Conservation (phyloP, 2,113 vertebrate genomes). For the Neogobius melanostomus region DNA sequence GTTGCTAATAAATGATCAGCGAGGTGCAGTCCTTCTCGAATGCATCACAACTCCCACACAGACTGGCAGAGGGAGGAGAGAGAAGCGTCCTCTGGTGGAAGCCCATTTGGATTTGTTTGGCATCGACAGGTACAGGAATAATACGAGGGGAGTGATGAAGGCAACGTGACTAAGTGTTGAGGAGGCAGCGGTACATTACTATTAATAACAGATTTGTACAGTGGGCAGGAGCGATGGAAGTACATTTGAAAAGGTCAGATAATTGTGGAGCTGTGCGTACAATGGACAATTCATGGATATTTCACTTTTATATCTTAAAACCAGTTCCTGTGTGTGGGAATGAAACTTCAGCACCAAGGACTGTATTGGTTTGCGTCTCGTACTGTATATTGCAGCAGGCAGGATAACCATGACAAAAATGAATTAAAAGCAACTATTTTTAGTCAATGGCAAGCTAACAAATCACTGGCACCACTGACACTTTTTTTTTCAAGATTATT, state of each 20-base stretch:
- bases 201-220: conserved; percentile 11
- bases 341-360: too few species aligned
- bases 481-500: too few species aligned
- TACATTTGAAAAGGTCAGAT: background rate
- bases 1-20: conserved; percentile 44
- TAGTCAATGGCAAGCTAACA: too few species aligned
- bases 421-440: too few species aligned
- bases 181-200: conserved; percentile 9
- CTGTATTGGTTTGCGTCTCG: too few species aligned
- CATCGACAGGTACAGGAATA: conserved; percentile 38
- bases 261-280: background rate
- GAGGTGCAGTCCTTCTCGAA: conserved; percentile 34
- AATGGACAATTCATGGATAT: too few species aligned
- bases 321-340: too few species aligned
- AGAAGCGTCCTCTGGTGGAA: conserved; percentile 2
- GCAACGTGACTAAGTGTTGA: conserved; percentile 29
- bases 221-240: too few species aligned
- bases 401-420: too few species aligned
- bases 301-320: too few species aligned
- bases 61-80: conserved; percentile 18
- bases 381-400: too few species aligned
- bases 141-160: conserved; percentile 39
- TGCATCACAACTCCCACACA: conserved; percentile 36
- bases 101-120: conserved; percentile 14
- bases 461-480: too few species aligned